Evolutionary conservation across 2,113 vertebrate species (phyloP).

Genomic region (Anguilla japonica): DNA sequence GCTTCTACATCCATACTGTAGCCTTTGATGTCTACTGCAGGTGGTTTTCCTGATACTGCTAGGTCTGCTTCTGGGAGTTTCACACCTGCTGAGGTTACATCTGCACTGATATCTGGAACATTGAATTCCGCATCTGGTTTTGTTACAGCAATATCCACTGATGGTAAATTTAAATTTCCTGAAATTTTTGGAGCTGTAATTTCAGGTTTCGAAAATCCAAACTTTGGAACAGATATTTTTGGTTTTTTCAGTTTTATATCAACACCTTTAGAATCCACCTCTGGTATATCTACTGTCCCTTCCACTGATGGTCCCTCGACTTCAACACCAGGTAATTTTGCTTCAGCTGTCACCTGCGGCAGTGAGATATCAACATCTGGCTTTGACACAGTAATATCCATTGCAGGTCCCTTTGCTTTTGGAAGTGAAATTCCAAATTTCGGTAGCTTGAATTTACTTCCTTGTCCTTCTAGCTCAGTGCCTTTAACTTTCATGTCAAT

Average conservation of each 20-base stretch:
- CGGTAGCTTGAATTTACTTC: constrained; percentile 52
- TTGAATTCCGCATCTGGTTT: constrained; percentile 18
- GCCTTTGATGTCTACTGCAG: constrained; percentile 18
- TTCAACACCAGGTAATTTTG: constrained; percentile 33
- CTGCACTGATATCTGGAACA: background rate
- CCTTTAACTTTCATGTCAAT: constrained; percentile 29
- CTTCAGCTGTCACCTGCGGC: constrained; percentile 32
- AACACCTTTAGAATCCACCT: background rate
- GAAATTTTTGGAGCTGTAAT: background rate
- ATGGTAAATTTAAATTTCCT: background rate
- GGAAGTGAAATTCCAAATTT: constrained; percentile 47
- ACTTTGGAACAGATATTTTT: constrained; percentile 41
- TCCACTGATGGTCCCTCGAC: constrained; percentile 13
- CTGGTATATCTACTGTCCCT: background rate
- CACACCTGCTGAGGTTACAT: constrained; percentile 10
- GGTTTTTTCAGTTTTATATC: constrained; percentile 51
- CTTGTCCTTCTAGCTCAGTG: constrained; percentile 37
- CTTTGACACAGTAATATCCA: constrained; percentile 40
- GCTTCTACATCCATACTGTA: constrained; percentile 30
- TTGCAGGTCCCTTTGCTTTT: constrained; percentile 45
- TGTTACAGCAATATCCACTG: background rate
- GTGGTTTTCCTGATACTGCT: background rate
- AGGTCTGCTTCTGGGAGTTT: constrained; percentile 6
- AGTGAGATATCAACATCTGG: constrained; percentile 40
- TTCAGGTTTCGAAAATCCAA: constrained; percentile 59